A percentile compares a stretch with the other conserved stretches of the same genome.
Conservation (phyloP, 2,888 invertebrate genomes). For the Lasioglossum vierecki region DNA sequence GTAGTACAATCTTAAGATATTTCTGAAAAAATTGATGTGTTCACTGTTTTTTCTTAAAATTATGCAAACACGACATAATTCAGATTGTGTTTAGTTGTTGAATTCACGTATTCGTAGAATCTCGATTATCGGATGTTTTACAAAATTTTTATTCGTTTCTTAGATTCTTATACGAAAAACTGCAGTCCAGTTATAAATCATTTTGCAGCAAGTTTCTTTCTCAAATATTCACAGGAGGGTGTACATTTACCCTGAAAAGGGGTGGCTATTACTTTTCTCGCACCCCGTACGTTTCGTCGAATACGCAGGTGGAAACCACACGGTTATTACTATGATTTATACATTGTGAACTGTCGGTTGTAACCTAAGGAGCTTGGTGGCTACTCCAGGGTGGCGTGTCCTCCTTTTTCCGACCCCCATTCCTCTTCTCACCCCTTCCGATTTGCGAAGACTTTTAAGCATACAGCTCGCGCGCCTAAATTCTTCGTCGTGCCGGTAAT, state of each 20-base stretch:
- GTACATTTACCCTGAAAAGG: neutral
- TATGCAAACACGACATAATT: neutral
- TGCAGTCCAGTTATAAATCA: neutral
- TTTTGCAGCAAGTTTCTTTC: neutral
- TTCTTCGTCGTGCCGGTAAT: constrained; percentile 37
- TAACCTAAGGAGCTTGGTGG: constrained; percentile 47
- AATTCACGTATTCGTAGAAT: neutral
- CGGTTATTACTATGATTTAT: constrained; percentile 82
- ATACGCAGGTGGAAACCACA: constrained; percentile 80
- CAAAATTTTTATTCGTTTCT: neutral
- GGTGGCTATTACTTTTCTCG: constrained; percentile 1
- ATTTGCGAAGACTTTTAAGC: constrained; percentile 31
- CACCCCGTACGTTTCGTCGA: constrained; percentile 50
- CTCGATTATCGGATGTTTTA: neutral
- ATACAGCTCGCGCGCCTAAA: constrained; percentile 37
- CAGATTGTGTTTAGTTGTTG: neutral
- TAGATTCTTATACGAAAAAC: neutral
- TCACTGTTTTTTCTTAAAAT: no score
- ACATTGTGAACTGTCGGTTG: constrained; percentile 73
- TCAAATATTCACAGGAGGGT: neutral
- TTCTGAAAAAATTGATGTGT: neutral
- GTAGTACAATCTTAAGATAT: no score
- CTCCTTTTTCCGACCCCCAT: constrained; percentile 29
- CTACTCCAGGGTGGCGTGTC: constrained; percentile 56
- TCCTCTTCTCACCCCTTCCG: neutral